Evolutionary conservation across 2,888 invertebrate genomes (phyloP).

Genomic region (Caenorhabditis plicata): DNA sequence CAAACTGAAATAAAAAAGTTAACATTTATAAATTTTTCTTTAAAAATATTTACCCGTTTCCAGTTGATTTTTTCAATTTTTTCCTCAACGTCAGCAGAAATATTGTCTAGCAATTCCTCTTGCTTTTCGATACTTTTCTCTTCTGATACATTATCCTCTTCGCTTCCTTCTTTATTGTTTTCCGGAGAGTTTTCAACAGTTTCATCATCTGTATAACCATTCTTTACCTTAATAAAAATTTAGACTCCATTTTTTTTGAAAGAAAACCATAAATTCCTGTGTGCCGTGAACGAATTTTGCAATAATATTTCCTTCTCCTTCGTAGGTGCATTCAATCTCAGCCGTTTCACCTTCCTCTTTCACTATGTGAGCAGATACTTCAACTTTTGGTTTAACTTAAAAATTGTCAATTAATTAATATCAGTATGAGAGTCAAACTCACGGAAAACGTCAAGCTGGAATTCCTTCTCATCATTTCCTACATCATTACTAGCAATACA

Average conservation of each 20-base stretch:
- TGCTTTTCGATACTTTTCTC: conserved; percentile 12
- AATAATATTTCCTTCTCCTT: conserved; percentile 36
- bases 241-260: not conserved
- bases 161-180: conserved; percentile 8
- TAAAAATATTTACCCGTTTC: conserved; percentile 30
- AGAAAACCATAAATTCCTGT: conserved; percentile 35
- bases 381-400: conserved; percentile 48
- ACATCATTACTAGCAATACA: conserved; percentile 47
- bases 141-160: conserved; percentile 1
- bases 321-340: conserved; percentile 38
- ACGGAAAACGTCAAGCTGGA: conserved; percentile 40
- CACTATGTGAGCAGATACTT: conserved; percentile 27
- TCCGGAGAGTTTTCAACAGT: conserved; percentile 4
- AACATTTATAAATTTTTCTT: not conserved
- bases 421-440: conserved; percentile 7
- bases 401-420: conserved; percentile 3
- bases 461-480: conserved; percentile 27
- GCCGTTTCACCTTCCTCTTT: conserved; percentile 40
- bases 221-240: not conserved
- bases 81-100: conserved; percentile 26
- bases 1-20: conserved; percentile 21
- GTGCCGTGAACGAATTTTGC: conserved; percentile 43
- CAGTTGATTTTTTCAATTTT: conserved; percentile 28
- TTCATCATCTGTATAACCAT: conserved; percentile 7
- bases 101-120: too few relatives aligned